Evolutionary conservation across 2,113 vertebrate species (phyloP), one percentile per base, ranked within the genome.

Genomic region (Motacilla alba): DNA sequence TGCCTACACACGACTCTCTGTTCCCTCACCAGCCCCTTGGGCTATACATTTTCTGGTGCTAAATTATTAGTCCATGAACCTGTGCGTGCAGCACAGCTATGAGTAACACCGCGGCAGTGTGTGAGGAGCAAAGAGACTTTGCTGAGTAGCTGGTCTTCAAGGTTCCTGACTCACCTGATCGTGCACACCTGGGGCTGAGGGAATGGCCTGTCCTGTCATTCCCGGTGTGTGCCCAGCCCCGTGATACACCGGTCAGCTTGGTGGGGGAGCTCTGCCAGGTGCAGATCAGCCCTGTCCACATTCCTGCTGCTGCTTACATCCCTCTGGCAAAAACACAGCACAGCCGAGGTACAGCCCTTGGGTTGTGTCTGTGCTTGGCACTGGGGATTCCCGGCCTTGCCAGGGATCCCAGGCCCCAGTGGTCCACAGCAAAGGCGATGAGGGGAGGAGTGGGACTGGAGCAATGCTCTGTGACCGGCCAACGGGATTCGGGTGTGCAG

Each of bases 151-250:
- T 37, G 49, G 13, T 53, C 49, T 47, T 67, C 3, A 2, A 18
- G 24, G 24, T 50, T 18, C 81, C 66, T 64, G 72, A 39, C 50
- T 90, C 70, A 80, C 41, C 82, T 33, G 83, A n/a, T 15, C 43
- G 63, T 17, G 4, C 43, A 14, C 46, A 4, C 33, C 31, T 31
- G 50, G 33, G 30, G 64, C n/a, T 46, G 85, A 55, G 82, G 58
- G 56, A 49, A 60, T 3, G 2, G 63, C 74, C 53, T 9, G 7
- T 52, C 44, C 46, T 43, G 63, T 56, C 80, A 67, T n/a, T 41
- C 20, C 20, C 0, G 0, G 5, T 1, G 0, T 6, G 28, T 44
- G 19, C 47, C 43, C 1, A 0, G 44, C 59, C 39, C 59, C 43
- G 46, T 3, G 2, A 30, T 3, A 52, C 20, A 19, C 16, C 0